Percentiles rank a stretch among this genome's conserved stretches.
Evolutionary conservation across 2,113 vertebrate species (phyloP).

Genomic region (Canis aureus): DNA sequence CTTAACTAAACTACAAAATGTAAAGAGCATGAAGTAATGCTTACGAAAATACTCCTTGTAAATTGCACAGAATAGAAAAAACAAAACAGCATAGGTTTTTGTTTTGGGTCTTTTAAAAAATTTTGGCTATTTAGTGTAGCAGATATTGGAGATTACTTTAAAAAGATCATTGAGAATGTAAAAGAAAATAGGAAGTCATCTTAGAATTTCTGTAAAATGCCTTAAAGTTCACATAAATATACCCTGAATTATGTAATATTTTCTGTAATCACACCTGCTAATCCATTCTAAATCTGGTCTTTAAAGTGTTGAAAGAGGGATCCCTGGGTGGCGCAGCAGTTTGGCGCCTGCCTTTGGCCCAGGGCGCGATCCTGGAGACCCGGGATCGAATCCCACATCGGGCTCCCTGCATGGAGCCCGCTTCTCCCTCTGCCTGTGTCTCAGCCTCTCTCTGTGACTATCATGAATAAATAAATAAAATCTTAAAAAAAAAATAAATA

Average conservation of each 20-base stretch:
- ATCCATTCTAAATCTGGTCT: neutral
- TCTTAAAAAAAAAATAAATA: no score
- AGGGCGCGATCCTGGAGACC: no score
- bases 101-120: neutral
- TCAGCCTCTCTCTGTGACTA: no score
- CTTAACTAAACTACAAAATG: neutral
- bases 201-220: neutral
- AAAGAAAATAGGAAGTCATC: neutral
- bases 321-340: no score
- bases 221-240: neutral
- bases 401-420: no score
- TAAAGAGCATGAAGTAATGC: neutral
- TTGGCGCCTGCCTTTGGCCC: no score
- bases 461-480: no score
- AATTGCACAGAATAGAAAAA: neutral
- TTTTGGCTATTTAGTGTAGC: neutral
- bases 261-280: constrained; percentile 9
- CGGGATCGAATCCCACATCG: no score
- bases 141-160: neutral
- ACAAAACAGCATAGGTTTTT: neutral
- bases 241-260: neutral
- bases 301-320: neutral
- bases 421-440: no score
- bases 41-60: neutral
- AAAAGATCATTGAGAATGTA: neutral